A percentile compares a stretch with the other conserved stretches of the same genome.
Evolutionary conservation across 2,888 invertebrate species (phyloP).

Genomic region (Drosophila incognita): DNA sequence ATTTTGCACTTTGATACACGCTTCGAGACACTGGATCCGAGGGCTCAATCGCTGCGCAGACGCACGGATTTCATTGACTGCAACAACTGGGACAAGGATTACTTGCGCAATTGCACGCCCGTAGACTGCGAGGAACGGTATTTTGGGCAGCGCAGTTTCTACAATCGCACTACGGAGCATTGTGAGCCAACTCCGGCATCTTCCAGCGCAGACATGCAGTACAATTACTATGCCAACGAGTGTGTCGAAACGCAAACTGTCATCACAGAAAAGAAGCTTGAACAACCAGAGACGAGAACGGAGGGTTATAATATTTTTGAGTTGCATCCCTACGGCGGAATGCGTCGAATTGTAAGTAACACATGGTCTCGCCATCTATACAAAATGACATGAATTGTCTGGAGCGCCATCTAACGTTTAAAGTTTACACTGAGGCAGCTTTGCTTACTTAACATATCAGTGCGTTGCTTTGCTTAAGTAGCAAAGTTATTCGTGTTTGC

Average conservation of each 20-base stretch:
- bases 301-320: slow-evolving; percentile 54
- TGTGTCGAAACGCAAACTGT: slow-evolving; percentile 55
- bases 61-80: slow-evolving; percentile 72
- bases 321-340: slow-evolving; percentile 26
- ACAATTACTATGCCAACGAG: slow-evolving; percentile 67
- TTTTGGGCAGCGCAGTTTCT: slow-evolving; percentile 86
- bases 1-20: slow-evolving; percentile 79
- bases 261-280: slow-evolving; percentile 62
- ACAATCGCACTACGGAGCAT: slow-evolving; percentile 80
- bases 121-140: slow-evolving; percentile 87
- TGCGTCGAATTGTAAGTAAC: slow-evolving; percentile 15
- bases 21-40: slow-evolving; percentile 73
- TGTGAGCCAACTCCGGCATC: slow-evolving; percentile 72
- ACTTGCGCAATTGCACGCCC: slow-evolving; percentile 85
- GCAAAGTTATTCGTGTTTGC: rapidly evolving
- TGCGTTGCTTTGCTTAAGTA: slow-evolving; percentile 2
- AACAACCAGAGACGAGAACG: slow-evolving; percentile 53
- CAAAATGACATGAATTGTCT: background rate
- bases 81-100: slow-evolving; percentile 85
- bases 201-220: slow-evolving; percentile 31
- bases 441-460: background rate
- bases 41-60: slow-evolving; percentile 54
- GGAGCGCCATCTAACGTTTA: slow-evolving; percentile 19
- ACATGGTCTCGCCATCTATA: slow-evolving; percentile 23
- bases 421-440: background rate